Evolutionary conservation across 2,888 invertebrate genomes (phyloP).

Genomic region (Xiphydria camelus): DNA sequence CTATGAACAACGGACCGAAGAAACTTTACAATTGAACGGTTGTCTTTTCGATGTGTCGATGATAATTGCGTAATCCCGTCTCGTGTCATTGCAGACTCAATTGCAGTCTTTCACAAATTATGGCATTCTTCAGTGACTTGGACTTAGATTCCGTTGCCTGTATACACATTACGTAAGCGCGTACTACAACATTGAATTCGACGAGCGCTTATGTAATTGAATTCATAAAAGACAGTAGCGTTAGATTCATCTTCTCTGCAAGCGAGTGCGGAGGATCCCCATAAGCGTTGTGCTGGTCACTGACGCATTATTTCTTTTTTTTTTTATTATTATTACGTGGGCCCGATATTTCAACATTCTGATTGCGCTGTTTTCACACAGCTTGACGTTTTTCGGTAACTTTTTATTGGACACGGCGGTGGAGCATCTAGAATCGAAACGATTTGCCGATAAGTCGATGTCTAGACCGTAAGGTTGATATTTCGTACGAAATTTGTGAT

Average conservation of each 20-base stretch:
- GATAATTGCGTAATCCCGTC: too few relatives aligned
- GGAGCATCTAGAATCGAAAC: not conserved
- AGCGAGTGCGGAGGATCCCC: conserved; percentile 1
- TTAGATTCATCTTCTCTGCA: conserved; percentile 19
- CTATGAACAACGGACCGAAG: too few relatives aligned
- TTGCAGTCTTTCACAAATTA: too few relatives aligned
- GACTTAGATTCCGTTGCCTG: too few relatives aligned
- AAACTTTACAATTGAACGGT: too few relatives aligned
- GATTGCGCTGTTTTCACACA: not conserved
- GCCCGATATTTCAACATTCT: not conserved
- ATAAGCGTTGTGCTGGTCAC: conserved; percentile 37
- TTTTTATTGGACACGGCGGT: not conserved
- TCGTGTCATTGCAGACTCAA: too few relatives aligned
- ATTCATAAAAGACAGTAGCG: conserved; percentile 35
- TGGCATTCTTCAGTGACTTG: too few relatives aligned
- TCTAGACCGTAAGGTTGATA: not conserved
- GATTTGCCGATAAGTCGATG: not conserved
- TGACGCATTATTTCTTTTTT: conserved; percentile 20
- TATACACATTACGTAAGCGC: too few relatives aligned
- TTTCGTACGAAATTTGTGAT: not conserved
- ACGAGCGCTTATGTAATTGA: conserved; percentile 11
- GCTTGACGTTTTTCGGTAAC: not conserved
- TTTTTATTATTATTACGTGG: too few relatives aligned
- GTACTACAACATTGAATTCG: too few relatives aligned
- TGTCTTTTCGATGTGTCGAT: too few relatives aligned